phyloP scores from a whole-genome alignment of 2,797 vertebrate genomes.

The Podarcis lilfordi region DNA sequence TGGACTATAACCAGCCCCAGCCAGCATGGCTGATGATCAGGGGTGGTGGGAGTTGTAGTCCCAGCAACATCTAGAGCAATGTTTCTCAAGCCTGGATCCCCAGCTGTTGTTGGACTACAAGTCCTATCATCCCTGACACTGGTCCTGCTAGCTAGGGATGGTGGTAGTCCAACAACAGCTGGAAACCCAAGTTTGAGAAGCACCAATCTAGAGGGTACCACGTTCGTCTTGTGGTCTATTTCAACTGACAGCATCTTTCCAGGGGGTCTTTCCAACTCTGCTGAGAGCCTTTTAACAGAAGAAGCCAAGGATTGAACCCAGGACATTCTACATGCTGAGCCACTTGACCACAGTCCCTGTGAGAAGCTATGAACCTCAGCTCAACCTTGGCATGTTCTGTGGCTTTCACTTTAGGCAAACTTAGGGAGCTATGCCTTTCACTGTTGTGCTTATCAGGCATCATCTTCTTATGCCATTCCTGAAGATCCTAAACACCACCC shows the following conservation, averaged over 20 bases:
- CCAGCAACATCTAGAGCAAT: no score
- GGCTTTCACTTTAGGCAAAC: background rate
- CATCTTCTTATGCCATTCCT: background rate
- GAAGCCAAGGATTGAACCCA: background rate
- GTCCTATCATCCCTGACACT: no score
- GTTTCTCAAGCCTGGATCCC: no score
- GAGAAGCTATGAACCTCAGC: slow-evolving; percentile 13
- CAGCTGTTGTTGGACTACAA: no score
- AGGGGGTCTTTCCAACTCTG: background rate
- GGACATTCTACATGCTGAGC: background rate
- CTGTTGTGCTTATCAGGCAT: slow-evolving; percentile 1
- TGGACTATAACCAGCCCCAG: no score
- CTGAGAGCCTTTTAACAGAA: background rate
- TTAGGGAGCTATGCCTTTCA: no score
- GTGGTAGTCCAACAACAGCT: no score
- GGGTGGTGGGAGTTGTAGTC: no score
- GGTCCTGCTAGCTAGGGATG: no score
- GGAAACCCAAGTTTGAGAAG: no score
- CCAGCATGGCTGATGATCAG: no score
- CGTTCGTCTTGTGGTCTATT: background rate
- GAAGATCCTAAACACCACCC: background rate
- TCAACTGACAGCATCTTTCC: background rate
- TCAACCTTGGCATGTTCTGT: background rate
- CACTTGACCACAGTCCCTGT: background rate
- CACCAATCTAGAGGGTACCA: no score